Evolutionary conservation across 2,888 invertebrate species (phyloP), one percentile per base, ranked within the genome.

Genomic region (Alcis repandata): DNA sequence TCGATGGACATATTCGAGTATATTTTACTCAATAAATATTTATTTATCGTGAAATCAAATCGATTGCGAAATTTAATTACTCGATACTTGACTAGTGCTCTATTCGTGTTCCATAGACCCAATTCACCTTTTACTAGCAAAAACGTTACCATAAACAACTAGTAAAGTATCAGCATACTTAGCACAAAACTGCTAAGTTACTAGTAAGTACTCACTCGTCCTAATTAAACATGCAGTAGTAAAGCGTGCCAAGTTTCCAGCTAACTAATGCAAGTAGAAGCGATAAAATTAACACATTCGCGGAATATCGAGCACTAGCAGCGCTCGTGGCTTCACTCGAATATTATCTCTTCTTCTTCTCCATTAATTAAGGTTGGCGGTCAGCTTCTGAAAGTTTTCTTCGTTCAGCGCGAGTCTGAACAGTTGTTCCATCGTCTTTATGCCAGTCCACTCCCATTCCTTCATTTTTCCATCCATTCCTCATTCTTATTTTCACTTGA

Each of bases 231-330:
- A 63, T 63, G 53, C 43, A 46, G 52, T 52, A 46, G 17, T 0
- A 27, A 38, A 58, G 32, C 53, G 63, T 58, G 63, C 52, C 58
- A 57, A 62, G 62, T 51, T 20, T n/a, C 19, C 19, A 13, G 20
- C 36, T 20, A 51, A 51, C 36, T 36, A 51, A 33, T 33, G 56
- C 56, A 36, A 36, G 46, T 40, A 7, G 36, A 32, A 51, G 48
- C 41, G 19, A 54, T 64, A 54, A 64, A 54, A 59, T 54, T 64
- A 64, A 59, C 63, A 63, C 63, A 58, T 59, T 58, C 15, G 13
- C 15, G 0, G 32, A n/a, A n/a, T 15, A 11, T 49, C 38, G 33
- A 36, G 17, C n/a, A 36, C 36, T 36, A 20, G 13, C 8, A 33
- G 15, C 17, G 32, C 2, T 27, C 10, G 17, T 7, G 41, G 27